Percentiles rank a stretch among this genome's conserved stretches.
These are phyloP conservation scores for Vanessa tameamea DNA, from an alignment of 1,140 invertebrate species.

Conservation along the genomic window DNA sequence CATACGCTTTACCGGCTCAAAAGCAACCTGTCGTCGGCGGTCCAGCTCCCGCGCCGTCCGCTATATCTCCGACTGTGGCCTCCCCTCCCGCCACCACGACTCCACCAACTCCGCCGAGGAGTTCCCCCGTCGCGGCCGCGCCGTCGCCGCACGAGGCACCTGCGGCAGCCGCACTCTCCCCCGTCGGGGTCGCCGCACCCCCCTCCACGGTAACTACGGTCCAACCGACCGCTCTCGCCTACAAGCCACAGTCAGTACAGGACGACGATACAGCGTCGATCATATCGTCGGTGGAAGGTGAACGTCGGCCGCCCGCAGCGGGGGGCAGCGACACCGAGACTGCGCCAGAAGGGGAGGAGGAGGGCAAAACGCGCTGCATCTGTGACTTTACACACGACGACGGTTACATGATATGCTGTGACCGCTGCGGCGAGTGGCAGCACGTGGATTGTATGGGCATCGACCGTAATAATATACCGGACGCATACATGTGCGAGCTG, in stretches of 20 bases:
- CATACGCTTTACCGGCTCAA: slow-evolving; percentile 69
- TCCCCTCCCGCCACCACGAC: slow-evolving; percentile 34
- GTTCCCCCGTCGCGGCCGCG: slow-evolving; percentile 58
- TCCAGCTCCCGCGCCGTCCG: slow-evolving; percentile 32
- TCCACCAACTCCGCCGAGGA: slow-evolving; percentile 59
- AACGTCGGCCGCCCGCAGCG: slow-evolving; percentile 49
- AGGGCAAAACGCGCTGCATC: slow-evolving; percentile 95
- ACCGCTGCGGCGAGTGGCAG: slow-evolving; percentile 96
- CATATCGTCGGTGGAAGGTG: slow-evolving; percentile 74
- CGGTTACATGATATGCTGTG: slow-evolving; percentile 99
- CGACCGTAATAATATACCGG: slow-evolving; percentile 94
- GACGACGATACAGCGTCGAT: slow-evolving; percentile 76
- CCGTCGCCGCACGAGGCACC: slow-evolving; percentile 23
- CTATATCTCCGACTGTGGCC: slow-evolving; percentile 33
- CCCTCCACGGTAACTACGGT: slow-evolving; percentile 51
- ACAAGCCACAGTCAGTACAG: slow-evolving; percentile 54
- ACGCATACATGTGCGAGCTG: slow-evolving; percentile 94
- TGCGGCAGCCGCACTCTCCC: background rate
- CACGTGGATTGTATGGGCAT: slow-evolving; percentile 98
- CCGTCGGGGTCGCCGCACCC: background rate
- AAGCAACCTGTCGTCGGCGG: slow-evolving; percentile 53
- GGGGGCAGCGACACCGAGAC: slow-evolving; percentile 92
- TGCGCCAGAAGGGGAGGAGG: slow-evolving; percentile 91
- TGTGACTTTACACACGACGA: slow-evolving; percentile 98
- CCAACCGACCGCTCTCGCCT: slow-evolving; percentile 49